These are phyloP conservation scores for Entomyzon cyanotis DNA, from an alignment of 2,113 vertebrate species.

Conservation along the genomic window DNA sequence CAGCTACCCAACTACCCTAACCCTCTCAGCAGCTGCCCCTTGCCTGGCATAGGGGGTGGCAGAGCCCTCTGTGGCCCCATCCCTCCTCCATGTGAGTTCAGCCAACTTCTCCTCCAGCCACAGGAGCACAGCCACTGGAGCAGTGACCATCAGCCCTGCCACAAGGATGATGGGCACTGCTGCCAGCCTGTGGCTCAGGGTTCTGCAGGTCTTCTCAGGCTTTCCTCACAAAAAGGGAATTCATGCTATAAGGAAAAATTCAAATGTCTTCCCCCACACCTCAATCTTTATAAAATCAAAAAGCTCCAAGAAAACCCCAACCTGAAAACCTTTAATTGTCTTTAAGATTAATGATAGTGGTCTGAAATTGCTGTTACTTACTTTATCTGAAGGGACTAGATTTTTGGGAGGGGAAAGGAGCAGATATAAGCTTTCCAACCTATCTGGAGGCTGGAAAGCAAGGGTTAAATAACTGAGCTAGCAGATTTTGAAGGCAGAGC, in stretches of 20 bases:
- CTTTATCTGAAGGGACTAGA: not conserved
- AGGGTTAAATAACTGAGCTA: not conserved
- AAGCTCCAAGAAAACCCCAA: not conserved
- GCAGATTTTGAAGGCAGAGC: not conserved
- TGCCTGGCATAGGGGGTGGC: not conserved
- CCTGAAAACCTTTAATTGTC: not conserved
- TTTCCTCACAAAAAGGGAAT: not conserved
- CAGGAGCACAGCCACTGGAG: not conserved
- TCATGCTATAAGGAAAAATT: not conserved
- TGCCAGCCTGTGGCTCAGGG: rapidly evolving
- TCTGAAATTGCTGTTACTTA: not conserved
- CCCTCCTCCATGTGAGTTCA: no score
- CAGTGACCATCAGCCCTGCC: rapidly evolving
- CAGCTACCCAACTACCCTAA: not conserved
- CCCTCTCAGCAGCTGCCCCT: not conserved
- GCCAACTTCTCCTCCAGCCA: not conserved
- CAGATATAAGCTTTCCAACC: not conserved
- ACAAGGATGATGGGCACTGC: not conserved
- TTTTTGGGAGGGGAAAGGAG: not conserved
- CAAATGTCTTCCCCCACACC: rapidly evolving
- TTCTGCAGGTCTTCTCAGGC: not conserved
- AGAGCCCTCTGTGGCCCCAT: rapidly evolving
- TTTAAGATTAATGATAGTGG: not conserved
- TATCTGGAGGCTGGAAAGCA: not conserved
- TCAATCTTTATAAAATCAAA: not conserved